A percentile compares a stretch with the other conserved stretches of the same genome.
phyloP scores from a whole-genome alignment of 2,888 invertebrate species.

The Drosophila mimetica region DNA sequence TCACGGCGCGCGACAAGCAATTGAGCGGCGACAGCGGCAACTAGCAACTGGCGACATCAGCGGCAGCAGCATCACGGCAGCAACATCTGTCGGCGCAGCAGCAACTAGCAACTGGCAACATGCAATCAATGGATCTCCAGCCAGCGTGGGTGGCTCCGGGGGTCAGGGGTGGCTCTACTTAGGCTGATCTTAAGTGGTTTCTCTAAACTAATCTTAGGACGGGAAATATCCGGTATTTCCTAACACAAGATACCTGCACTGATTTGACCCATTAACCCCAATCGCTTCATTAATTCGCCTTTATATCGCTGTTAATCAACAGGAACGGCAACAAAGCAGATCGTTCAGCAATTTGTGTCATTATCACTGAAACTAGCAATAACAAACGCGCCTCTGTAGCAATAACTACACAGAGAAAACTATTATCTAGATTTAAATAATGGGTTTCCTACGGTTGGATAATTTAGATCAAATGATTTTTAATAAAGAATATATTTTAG shows the following conservation, averaged over 20 bases:
- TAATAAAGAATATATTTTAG: too few relatives aligned
- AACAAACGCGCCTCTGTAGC: conserved; percentile 22
- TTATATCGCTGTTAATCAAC: conserved; percentile 54
- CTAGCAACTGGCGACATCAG: conserved; percentile 26
- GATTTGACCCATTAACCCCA: conserved; percentile 64
- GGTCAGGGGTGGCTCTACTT: conserved; percentile 12
- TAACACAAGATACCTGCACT: conserved; percentile 33
- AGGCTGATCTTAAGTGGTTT: background rate
- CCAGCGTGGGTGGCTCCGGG: background rate
- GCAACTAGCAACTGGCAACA: conserved; percentile 20
- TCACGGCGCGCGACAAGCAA: conserved; percentile 75
- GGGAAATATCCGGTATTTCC: conserved; percentile 15
- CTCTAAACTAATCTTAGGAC: conserved; percentile 5
- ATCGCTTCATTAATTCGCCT: conserved; percentile 58
- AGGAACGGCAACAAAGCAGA: conserved; percentile 37
- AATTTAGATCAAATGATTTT: too few relatives aligned
- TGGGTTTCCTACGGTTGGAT: too few relatives aligned
- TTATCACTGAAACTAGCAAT: conserved; percentile 64
- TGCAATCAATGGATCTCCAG: conserved; percentile 35
- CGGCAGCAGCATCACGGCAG: conserved; percentile 26
- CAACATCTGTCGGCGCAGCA: conserved; percentile 20
- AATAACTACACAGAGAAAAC: conserved; percentile 7
- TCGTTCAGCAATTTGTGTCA: conserved; percentile 71
- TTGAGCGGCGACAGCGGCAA: conserved; percentile 59
- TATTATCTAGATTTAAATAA: too few relatives aligned